Evolutionary conservation across 1,140 invertebrate species (phyloP).

Genomic region (Cardiocondyla obscurior): DNA sequence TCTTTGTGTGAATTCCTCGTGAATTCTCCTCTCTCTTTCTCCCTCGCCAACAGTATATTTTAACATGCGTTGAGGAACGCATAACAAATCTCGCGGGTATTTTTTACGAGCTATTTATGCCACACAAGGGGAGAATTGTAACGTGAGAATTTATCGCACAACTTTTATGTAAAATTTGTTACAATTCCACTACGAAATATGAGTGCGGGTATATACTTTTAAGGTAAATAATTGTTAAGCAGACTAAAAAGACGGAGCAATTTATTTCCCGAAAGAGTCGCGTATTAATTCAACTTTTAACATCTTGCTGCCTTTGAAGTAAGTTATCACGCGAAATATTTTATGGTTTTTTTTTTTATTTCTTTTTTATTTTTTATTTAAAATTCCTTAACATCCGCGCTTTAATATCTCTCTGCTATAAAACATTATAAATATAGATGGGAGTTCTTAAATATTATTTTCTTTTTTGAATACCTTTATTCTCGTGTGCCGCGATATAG

Average conservation of each 20-base stretch:
- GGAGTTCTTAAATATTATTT: neutral
- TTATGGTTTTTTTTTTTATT: neutral
- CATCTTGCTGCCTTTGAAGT: neutral
- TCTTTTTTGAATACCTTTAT: neutral
- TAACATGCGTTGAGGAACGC: slow-evolving; percentile 1
- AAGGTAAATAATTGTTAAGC: neutral
- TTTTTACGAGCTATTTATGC: slow-evolving; percentile 10
- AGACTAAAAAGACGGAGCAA: neutral
- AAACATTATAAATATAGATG: neutral
- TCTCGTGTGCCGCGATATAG: neutral
- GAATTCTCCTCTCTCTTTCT: no score
- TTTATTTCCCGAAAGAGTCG: neutral
- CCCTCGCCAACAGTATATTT: neutral
- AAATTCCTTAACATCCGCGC: neutral
- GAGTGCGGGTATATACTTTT: neutral
- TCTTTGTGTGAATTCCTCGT: slow-evolving; percentile 8
- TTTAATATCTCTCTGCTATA: neutral
- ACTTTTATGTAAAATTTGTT: neutral
- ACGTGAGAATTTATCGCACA: neutral
- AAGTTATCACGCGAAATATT: neutral
- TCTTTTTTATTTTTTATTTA: no score
- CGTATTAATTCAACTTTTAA: neutral
- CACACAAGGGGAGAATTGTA: neutral
- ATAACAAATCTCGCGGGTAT: neutral
- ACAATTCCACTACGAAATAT: neutral